phyloP scores from a whole-genome alignment of 2,797 vertebrate species.

The Peromyscus aztecus region DNA sequence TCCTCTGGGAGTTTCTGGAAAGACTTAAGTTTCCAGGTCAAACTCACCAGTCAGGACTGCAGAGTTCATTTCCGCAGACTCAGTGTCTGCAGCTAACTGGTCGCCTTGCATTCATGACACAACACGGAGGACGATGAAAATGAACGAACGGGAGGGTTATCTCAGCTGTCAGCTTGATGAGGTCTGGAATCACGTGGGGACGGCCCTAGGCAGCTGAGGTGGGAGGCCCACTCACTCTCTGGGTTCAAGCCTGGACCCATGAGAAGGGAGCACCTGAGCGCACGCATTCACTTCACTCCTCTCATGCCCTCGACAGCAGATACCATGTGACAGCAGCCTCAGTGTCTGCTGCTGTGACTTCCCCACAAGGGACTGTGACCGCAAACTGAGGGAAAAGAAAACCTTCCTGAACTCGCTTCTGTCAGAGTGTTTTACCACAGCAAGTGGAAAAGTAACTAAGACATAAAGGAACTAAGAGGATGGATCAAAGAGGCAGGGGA shows the following conservation, averaged over 20 bases:
- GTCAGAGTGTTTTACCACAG: background rate
- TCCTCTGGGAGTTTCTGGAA: background rate
- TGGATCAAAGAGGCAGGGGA: background rate
- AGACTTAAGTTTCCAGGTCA: slow-evolving; percentile 25
- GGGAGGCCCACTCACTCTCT: background rate
- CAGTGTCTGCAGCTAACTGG: background rate
- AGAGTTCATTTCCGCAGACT: background rate
- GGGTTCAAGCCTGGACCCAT: background rate
- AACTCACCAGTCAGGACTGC: background rate
- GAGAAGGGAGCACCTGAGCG: background rate
- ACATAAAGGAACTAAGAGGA: background rate
- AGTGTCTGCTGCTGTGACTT: background rate
- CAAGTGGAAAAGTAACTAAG: background rate
- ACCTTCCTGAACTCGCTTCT: background rate
- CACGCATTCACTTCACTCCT: background rate
- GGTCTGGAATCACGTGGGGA: background rate
- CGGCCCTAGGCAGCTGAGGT: background rate
- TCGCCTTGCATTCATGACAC: background rate
- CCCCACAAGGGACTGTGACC: background rate
- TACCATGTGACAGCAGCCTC: background rate
- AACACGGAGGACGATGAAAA: slow-evolving; percentile 24
- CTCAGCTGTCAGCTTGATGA: background rate
- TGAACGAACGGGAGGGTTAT: background rate
- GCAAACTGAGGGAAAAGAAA: background rate
- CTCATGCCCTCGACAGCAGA: background rate